Evolutionary conservation across 2,888 invertebrate species (phyloP).

Genomic region (Microctonus brassicae): DNA sequence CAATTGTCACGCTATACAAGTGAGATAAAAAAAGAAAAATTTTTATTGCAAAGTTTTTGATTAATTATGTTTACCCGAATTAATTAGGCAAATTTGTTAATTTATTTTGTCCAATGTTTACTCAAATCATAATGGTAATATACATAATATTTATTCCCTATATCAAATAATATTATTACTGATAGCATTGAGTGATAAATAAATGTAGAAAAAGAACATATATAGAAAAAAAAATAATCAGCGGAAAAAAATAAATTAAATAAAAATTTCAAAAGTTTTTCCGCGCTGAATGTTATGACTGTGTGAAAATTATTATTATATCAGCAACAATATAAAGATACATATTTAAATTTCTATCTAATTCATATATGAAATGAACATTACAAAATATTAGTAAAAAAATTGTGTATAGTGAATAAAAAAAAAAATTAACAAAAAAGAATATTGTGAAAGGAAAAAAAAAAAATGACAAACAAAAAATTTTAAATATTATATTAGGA

Average conservation of each 20-base stretch:
- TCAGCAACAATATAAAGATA: slow-evolving; percentile 52
- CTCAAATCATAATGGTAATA: slow-evolving; percentile 3
- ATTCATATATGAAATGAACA: slow-evolving; percentile 36
- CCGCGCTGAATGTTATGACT: slow-evolving; percentile 49
- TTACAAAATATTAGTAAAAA: slow-evolving; percentile 51
- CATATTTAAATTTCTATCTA: slow-evolving; percentile 54
- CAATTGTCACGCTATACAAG: not conserved
- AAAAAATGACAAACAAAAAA: slow-evolving; percentile 42
- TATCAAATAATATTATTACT: slow-evolving; percentile 1
- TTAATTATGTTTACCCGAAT: slow-evolving; percentile 32
- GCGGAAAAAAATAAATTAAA: slow-evolving; percentile 30
- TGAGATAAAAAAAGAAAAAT: not conserved
- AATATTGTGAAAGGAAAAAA: slow-evolving; percentile 2
- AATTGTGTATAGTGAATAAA: slow-evolving; percentile 52
- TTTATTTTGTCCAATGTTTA: slow-evolving; percentile 32
- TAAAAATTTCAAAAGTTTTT: slow-evolving; percentile 33
- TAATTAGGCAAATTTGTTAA: slow-evolving; percentile 27
- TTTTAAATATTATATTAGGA: not conserved
- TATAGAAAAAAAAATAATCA: slow-evolving; percentile 17
- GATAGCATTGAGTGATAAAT: slow-evolving; percentile 23
- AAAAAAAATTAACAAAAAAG: slow-evolving; percentile 41
- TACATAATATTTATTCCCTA: slow-evolving; percentile 18
- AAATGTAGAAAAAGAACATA: slow-evolving; percentile 12
- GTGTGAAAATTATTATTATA: slow-evolving; percentile 53
- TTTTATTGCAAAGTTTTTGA: not conserved